Evolutionary conservation across 2,888 invertebrate genomes (phyloP).

Genomic region (Lydus trimaculatus): DNA sequence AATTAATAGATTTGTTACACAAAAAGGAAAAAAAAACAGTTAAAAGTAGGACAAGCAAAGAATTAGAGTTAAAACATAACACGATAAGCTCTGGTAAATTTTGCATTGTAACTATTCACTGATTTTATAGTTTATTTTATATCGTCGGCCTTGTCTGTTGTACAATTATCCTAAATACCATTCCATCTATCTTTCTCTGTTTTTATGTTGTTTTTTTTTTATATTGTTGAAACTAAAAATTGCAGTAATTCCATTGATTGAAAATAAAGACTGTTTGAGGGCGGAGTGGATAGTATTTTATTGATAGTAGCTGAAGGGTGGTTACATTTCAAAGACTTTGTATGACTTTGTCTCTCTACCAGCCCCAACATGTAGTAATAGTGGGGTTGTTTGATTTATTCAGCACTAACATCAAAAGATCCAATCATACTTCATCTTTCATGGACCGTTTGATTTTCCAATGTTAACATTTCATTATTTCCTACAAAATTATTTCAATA

Average conservation of each 20-base stretch:
- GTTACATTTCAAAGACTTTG: constrained; percentile 11
- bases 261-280: background rate
- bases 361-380: constrained; percentile 18
- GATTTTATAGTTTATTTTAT: background rate
- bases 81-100: constrained; percentile 1
- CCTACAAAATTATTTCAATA: background rate
- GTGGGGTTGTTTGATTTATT: constrained; percentile 42
- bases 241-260: background rate
- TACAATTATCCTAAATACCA: constrained; percentile 1
- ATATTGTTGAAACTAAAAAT: background rate
- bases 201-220: too few species aligned
- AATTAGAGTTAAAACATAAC: background rate
- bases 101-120: background rate
- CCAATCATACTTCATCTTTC: constrained; percentile 43
- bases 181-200: background rate
- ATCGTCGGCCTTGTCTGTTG: background rate
- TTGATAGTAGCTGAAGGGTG: background rate
- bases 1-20: background rate
- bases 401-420: constrained; percentile 37
- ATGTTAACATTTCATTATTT: constrained; percentile 33
- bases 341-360: constrained; percentile 19
- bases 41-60: background rate
- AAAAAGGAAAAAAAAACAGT: background rate
- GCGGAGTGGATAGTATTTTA: background rate
- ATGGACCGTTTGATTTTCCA: constrained; percentile 36